These are phyloP conservation scores for Darevskia mixta DNA, from an alignment of 2,797 vertebrate genomes.

Conservation along the genomic window DNA sequence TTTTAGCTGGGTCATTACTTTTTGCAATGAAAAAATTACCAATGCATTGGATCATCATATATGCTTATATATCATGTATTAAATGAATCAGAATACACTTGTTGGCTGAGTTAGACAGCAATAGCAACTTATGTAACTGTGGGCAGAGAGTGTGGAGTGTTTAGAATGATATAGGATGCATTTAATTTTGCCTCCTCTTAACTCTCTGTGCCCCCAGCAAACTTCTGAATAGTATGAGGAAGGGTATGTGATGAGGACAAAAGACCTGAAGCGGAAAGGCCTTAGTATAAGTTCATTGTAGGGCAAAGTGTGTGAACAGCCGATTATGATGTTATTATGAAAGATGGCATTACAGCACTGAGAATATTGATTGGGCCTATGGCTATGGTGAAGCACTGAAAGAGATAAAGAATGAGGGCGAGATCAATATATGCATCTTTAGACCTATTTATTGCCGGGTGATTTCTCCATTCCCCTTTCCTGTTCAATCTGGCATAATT, in stretches of 20 bases:
- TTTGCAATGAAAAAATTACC: background rate
- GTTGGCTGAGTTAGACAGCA: conserved; percentile 22
- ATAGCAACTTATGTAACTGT: background rate
- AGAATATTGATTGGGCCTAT: conserved; percentile 86
- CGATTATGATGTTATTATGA: conserved; percentile 89
- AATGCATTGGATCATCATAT: background rate
- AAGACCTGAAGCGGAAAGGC: conserved; percentile 23
- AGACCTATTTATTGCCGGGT: conserved; percentile 76
- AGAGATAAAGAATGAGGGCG: conserved; percentile 70
- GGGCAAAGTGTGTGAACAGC: conserved; percentile 78
- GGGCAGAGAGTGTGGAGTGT: background rate
- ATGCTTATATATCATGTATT: background rate
- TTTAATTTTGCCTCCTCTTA: background rate
- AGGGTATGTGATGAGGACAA: conserved; percentile 34
- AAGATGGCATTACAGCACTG: conserved; percentile 83
- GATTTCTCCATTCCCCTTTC: conserved; percentile 75
- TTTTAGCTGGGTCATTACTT: conserved; percentile 6
- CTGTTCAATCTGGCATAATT: conserved; percentile 79
- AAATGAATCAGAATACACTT: background rate
- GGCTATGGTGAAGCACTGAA: conserved; percentile 84
- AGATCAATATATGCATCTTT: conserved; percentile 77
- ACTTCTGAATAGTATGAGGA: conserved; percentile 9
- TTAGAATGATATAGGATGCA: accelerated
- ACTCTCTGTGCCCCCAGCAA: background rate
- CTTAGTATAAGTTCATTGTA: conserved; percentile 61